Evolutionary conservation across 2,797 vertebrate species (phyloP).

Genomic region (Eospalax fontanierii): DNA sequence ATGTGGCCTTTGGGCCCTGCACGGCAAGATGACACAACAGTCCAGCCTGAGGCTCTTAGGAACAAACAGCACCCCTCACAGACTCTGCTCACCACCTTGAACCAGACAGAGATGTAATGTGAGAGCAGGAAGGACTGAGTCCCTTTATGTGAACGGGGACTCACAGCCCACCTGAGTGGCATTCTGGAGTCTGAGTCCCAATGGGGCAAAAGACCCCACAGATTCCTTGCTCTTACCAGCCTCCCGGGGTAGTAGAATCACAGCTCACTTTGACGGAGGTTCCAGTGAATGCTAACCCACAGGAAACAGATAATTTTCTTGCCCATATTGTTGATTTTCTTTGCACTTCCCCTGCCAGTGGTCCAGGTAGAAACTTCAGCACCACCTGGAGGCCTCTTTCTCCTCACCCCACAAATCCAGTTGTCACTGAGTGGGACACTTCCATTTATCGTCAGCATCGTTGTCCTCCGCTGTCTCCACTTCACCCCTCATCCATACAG

Average conservation of each 20-base stretch:
- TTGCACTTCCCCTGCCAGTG: not conserved
- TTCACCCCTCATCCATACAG: not conserved
- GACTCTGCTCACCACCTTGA: not conserved
- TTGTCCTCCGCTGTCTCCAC: fast-evolving
- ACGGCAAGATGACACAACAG: not conserved
- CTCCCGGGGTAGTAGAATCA: not conserved
- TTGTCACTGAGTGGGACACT: not conserved
- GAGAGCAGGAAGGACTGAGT: fast-evolving
- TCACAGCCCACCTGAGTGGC: not conserved
- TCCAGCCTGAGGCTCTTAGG: not conserved
- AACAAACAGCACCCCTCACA: not conserved
- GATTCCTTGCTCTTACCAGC: not conserved
- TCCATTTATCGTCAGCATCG: not conserved
- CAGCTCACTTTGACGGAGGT: not conserved
- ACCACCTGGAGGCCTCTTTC: not conserved
- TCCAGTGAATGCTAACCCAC: not conserved
- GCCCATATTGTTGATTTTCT: not conserved
- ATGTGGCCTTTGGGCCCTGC: conserved; percentile 25
- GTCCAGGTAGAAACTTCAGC: not conserved
- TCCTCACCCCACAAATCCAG: not conserved
- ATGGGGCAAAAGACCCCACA: not conserved
- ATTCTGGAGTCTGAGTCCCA: not conserved
- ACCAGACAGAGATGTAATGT: not conserved
- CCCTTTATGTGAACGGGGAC: not conserved
- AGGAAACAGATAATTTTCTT: not conserved